Conservation (phyloP, 2,888 invertebrate genomes). For the Cataglyphis livida region DNA sequence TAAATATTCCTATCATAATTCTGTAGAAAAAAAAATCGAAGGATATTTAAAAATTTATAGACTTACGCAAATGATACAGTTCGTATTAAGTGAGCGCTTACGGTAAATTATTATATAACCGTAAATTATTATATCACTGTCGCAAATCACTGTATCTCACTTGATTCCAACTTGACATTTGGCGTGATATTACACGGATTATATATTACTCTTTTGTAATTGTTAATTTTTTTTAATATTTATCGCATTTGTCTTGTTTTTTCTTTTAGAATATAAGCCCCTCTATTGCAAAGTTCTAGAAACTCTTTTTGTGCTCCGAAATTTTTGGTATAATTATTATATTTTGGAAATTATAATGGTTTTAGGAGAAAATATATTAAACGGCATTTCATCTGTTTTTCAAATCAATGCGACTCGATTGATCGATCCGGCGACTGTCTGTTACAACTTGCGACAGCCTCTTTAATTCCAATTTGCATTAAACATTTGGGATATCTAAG, state of each 20-base stretch:
- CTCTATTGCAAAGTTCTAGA: slow-evolving; percentile 41
- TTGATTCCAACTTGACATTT: slow-evolving; percentile 64
- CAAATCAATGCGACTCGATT: slow-evolving; percentile 75
- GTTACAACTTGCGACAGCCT: slow-evolving; percentile 42
- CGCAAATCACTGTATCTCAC: slow-evolving; percentile 49
- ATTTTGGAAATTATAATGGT: slow-evolving; percentile 59
- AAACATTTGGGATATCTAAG: slow-evolving; percentile 40
- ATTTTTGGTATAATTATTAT: slow-evolving; percentile 14
- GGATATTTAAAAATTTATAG: slow-evolving; percentile 68
- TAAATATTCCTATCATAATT: slow-evolving; percentile 72
- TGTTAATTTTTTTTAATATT: slow-evolving; percentile 79
- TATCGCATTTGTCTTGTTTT: slow-evolving; percentile 71
- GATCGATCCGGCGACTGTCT: slow-evolving; percentile 44
- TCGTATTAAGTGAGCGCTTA: slow-evolving; percentile 65
- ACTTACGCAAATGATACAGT: slow-evolving; percentile 63
- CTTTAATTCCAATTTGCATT: slow-evolving; percentile 43
- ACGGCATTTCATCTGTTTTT: slow-evolving; percentile 57
- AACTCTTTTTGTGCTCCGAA: slow-evolving; percentile 27
- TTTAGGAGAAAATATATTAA: slow-evolving; percentile 68
- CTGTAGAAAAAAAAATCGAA: slow-evolving; percentile 61
- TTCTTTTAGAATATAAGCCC: slow-evolving; percentile 76
- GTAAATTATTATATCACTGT: slow-evolving; percentile 32
- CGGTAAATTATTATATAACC: slow-evolving; percentile 23
- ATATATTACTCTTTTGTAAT: slow-evolving; percentile 71
- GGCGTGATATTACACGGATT: slow-evolving; percentile 67